Evolutionary conservation across 2,113 vertebrate genomes (phyloP), one percentile per base, ranked within the genome.

Genomic region (Daboia siamensis): DNA sequence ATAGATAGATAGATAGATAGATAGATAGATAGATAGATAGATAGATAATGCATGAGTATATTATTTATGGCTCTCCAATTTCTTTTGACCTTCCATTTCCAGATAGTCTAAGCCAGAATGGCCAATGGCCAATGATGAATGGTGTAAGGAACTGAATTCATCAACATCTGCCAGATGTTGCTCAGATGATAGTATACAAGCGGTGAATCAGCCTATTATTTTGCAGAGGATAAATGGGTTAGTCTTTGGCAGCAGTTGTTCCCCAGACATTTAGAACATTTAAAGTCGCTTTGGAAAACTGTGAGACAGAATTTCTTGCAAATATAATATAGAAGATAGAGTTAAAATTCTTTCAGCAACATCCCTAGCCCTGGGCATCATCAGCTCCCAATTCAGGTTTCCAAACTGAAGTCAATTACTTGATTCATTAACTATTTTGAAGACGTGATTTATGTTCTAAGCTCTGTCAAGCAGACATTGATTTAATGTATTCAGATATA

Each of bases 371-470:
- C 33, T 54, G 55, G 54, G 91, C 48, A 29, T 24, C 48, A 69
- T 24, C 48, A 69, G 61, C 61, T 80, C 24, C 6, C 61, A 46
- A 8, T 29, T 88, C 51, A 21, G 7, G 10, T 88, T 92, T 88
- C 61, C 59, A 92, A 88, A 39, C 13, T 92, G 33, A 12, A 56
- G 23, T 46, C 88, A 92, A 88, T 92, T 33, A 92, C 33, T 55
- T 92, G 91, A 88, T 55, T 88, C 51, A 88, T 92, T 88, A 88
- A 88, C 74, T 64, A 88, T 80, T 29, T 39, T 74, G 51, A 51
- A 80, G 54, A 92, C 4, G 15, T 80, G 91, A 88, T 92, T 92
- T 55, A 92, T 92, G 61, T 39, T 88, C 74, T 88, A 88, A 88
- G 61, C 33, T 6, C 61, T 55, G 4, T 33, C 88, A 74, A 88